phyloP scores from a whole-genome alignment of 2,113 vertebrate species.

The Hepsetus odoe region DNA sequence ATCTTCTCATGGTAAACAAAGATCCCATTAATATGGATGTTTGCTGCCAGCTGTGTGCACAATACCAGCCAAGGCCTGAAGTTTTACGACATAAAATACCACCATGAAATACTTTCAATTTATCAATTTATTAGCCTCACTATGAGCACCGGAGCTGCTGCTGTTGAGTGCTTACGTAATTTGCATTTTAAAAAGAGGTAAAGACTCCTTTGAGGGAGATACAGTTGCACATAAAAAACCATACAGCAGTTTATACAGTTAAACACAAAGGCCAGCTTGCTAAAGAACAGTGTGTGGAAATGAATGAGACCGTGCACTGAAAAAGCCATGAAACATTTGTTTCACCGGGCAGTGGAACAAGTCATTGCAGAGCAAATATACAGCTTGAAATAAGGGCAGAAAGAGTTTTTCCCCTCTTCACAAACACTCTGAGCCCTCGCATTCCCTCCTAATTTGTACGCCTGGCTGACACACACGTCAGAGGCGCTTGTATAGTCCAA shows the following conservation, averaged over 20 bases:
- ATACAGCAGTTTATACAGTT: background rate
- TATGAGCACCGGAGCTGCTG: background rate
- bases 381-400: background rate
- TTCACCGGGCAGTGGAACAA: background rate
- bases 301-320: background rate
- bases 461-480: slow-evolving; percentile 23
- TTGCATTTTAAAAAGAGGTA: background rate
- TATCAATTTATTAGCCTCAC: background rate
- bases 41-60: background rate
- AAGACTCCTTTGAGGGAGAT: background rate
- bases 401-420: background rate
- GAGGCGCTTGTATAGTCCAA: background rate
- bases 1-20: background rate
- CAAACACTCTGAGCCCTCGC: background rate
- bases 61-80: background rate
- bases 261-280: background rate
- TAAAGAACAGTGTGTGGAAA: background rate
- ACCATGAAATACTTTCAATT: background rate
- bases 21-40: too few species aligned
- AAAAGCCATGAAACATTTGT: background rate
- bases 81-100: background rate
- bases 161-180: background rate
- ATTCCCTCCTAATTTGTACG: slow-evolving; percentile 17
- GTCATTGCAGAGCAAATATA: background rate
- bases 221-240: background rate